phyloP scores from a whole-genome alignment of 1,140 invertebrate genomes.

The Holotrichia oblita region DNA sequence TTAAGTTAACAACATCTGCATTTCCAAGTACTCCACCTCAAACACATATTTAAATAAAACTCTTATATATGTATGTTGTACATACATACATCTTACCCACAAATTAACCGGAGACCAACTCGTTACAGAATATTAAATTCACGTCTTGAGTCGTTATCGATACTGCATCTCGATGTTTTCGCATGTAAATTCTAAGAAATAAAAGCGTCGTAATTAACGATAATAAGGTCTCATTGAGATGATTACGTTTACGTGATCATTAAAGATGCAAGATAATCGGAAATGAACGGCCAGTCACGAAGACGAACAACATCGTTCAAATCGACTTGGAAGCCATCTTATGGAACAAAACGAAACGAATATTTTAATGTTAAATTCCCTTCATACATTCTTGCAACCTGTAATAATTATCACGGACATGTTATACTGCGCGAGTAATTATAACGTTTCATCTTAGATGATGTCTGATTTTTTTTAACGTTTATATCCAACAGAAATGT shows the following conservation, averaged over 20 bases:
- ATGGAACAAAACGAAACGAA: too few relatives aligned
- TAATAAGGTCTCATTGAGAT: slow-evolving; percentile 30
- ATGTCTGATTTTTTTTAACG: too few relatives aligned
- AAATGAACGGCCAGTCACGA: slow-evolving; percentile 1
- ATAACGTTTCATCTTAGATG: too few relatives aligned
- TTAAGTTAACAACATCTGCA: too few relatives aligned
- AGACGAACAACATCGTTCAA: neutral
- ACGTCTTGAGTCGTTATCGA: neutral
- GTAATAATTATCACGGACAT: too few relatives aligned
- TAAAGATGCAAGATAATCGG: slow-evolving; percentile 7
- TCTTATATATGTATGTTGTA: neutral
- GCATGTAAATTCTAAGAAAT: slow-evolving; percentile 28
- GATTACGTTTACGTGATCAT: slow-evolving; percentile 29
- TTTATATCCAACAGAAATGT: too few relatives aligned
- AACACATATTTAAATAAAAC: neutral
- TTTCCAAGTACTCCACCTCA: neutral
- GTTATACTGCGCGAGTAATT: too few relatives aligned
- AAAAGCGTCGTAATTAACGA: slow-evolving; percentile 25
- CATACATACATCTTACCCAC: too few relatives aligned
- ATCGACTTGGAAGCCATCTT: too few relatives aligned
- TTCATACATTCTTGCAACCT: too few relatives aligned
- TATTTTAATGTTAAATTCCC: too few relatives aligned
- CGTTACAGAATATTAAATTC: neutral
- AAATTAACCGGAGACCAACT: neutral
- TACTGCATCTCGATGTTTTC: slow-evolving; percentile 9